Base-by-base conservation (phyloP, 2,113 vertebrate genomes). In the Notarius lentiginosus region DNA sequence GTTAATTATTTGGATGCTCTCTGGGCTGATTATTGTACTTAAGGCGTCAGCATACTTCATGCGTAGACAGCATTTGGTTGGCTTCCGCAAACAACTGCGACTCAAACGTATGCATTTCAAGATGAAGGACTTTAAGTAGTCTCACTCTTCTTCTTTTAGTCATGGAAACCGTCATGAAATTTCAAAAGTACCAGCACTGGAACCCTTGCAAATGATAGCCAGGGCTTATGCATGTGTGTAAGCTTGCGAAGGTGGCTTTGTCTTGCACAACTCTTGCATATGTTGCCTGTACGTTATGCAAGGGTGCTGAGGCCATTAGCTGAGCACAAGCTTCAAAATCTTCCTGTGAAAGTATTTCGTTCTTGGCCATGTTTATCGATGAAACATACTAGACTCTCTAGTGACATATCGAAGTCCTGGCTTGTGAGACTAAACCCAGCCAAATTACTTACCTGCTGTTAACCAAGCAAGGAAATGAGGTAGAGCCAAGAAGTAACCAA, bases 1-100 rank as follows among this genome's bases (percentile, higher is more conserved):
- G 41, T 41, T 66, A 83, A 83, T 83, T 18, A 66, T 65, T 66
- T 66, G 22, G 61, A 83, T 66, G 61, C 61, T 53, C 9, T 56
- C 56, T 27, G 15, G 61, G 24, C 27, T 18, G 47, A 0, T n/a
- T 51, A 49, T 65, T 15, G 22, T 14, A 55, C 51, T n/a, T 77
- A 53, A 53, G 51, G n/a, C 49, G 24, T 82, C 20, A 5, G 8
- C 4, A 66, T 66, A 18, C 61, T 51, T 83, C 24, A 27, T 5
- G 41, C 22, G 5, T 18, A 51, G 20, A 65, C 20, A 14, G 8
- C 7, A 2, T 15, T 66, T 66, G 60, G 61, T 7, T 53, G 11
- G 60, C 15, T 79, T 79, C 49, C 6, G 2, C 79, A 82, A 82
- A 63, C 56, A 11, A 53, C 20, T 83, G 81, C 9, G 27, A 14